Base-by-base conservation (phyloP, 1,140 invertebrate species). In the Orussus abietinus region DNA sequence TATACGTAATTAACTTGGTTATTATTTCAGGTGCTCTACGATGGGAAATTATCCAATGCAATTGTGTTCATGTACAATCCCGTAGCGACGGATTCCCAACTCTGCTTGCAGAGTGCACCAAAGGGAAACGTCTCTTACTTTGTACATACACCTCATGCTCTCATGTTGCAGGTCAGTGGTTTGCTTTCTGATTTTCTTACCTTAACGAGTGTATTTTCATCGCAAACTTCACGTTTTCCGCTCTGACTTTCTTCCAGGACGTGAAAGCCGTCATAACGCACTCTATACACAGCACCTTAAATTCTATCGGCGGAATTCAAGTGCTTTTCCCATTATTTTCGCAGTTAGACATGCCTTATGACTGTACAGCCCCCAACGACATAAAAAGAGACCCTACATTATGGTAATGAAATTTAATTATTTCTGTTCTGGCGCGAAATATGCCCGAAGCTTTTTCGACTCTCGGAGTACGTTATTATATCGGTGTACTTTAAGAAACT, bases 41-140 rank as follows among this genome's bases (percentile, higher is more conserved):
- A 99, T 76, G 95, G 95, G 44, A 96, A 96, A 75, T 76, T 99
- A 57, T 96, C 94, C 46, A 89, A 84, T 57, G 88, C 90, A 52
- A 92, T 99, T 62, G 92, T 99, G 56, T 98, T 99, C 74, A 96
- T 98, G 88, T 99, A 99, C 78, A 99, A 98, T 75, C 96, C 97
- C 34, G 96, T 99, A 58, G 96, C 96, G 35, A 94, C 90, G 26
- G 95, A 99, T 74, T 92, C 92, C 59, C 96, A 99, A 74, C 80
- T 99, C 30, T 98, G 96, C 78, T 80, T 99, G 43, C 95, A 98
- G 75, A 96, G 93, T 42, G 91, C 92, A 40, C 92, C 95, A 38
- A 98, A 97, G 80, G 90, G 92, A 68, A 97, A 96, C 72, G 79
- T 87, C 51, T 91, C 91, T 53, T 97, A 93, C 77, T 99, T 99